A percentile compares a stretch with the other conserved stretches of the same genome.
Conservation (phyloP, 2,888 invertebrate species). For the Acleris emargana region DNA sequence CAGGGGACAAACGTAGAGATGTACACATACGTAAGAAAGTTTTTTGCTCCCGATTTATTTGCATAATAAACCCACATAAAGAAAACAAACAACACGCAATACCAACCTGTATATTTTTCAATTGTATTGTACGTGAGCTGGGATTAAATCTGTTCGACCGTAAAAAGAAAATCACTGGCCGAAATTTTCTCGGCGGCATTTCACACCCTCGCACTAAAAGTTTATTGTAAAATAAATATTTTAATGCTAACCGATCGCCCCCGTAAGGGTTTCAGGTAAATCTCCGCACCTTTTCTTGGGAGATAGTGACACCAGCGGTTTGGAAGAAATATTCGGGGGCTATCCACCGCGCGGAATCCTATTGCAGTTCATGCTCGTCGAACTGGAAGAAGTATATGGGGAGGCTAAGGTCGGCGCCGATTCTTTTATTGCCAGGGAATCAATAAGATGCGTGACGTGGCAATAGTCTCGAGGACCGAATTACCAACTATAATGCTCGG, state of each 20-base stretch:
- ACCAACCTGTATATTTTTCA: conserved; percentile 36
- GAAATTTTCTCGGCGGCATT: conserved; percentile 46
- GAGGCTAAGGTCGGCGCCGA: conserved; percentile 72
- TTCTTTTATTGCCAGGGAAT: conserved; percentile 79
- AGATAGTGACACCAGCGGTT: conserved; percentile 58
- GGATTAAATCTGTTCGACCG: conserved; percentile 54
- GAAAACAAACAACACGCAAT: background rate
- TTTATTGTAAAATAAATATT: conserved; percentile 68
- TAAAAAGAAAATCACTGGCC: conserved; percentile 53
- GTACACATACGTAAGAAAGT: too few relatives aligned
- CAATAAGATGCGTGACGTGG: conserved; percentile 73
- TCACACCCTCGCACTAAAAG: conserved; percentile 50
- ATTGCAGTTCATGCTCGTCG: conserved; percentile 82
- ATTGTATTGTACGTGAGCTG: conserved; percentile 52
- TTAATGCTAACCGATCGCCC: conserved; percentile 66
- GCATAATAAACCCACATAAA: background rate
- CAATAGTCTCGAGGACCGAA: conserved; percentile 51
- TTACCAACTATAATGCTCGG: conserved; percentile 15
- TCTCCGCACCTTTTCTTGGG: conserved; percentile 69
- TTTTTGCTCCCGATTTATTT: too few relatives aligned
- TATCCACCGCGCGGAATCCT: conserved; percentile 76
- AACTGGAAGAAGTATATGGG: conserved; percentile 78
- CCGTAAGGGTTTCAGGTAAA: conserved; percentile 66
- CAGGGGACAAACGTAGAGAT: too few relatives aligned
- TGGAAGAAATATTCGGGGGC: conserved; percentile 70